phyloP scores from a whole-genome alignment of 2,797 vertebrate genomes.

The Emys orbicularis region DNA sequence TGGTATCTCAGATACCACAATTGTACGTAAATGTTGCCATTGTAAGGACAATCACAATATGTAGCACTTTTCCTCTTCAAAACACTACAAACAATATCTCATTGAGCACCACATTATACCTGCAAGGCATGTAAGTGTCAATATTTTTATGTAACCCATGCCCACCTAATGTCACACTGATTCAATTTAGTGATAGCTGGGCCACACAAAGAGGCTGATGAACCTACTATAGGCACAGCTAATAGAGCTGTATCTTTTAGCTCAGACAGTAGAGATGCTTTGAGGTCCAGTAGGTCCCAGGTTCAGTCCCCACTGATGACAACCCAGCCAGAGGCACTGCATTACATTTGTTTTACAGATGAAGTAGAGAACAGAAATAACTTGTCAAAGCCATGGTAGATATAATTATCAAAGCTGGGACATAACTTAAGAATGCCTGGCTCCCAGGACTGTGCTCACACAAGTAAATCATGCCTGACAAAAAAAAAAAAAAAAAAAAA shows the following conservation, averaged over 20 bases:
- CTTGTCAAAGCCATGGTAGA: background rate
- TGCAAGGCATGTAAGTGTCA: background rate
- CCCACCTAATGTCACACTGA: background rate
- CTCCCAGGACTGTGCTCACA: background rate
- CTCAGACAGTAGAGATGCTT: background rate
- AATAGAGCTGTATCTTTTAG: background rate
- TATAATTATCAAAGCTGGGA: background rate
- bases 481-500: background rate
- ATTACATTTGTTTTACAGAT: constrained; percentile 3
- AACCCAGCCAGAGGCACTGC: background rate
- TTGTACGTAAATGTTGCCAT: constrained; percentile 9
- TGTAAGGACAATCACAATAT: background rate
- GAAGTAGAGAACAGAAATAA: constrained; percentile 1
- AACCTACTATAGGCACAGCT: constrained; percentile 3
- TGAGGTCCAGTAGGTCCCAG: background rate
- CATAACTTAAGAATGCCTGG: constrained; percentile 10
- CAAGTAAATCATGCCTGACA: background rate
- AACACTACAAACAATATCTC: background rate
- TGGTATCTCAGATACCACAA: background rate
- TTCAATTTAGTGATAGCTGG: background rate
- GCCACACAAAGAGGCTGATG: background rate
- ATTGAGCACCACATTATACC: background rate
- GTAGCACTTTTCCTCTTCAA: background rate
- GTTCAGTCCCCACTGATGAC: background rate
- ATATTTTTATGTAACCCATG: background rate